Conservation (phyloP, 1,140 invertebrate species). For the Ditylenchus dipsaci region DNA sequence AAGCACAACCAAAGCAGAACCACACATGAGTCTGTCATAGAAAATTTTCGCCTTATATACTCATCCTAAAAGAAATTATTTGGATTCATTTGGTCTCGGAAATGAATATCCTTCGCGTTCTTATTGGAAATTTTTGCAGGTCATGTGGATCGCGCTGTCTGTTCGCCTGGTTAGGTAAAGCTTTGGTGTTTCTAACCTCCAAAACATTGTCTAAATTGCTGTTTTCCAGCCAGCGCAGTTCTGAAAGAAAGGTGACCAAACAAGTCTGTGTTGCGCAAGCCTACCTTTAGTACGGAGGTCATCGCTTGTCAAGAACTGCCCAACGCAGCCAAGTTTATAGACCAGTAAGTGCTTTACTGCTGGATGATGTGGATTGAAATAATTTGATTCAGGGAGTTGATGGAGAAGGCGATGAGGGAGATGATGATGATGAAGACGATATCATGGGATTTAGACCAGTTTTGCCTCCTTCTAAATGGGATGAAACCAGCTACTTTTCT, state of each 20-base stretch:
- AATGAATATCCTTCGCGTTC: too few species aligned
- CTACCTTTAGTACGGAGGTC: constrained; percentile 15
- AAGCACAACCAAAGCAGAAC: too few species aligned
- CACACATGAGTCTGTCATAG: too few species aligned
- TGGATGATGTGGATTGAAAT: too few species aligned
- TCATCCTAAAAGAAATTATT: too few species aligned
- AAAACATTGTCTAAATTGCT: too few species aligned
- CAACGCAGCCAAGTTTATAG: background rate
- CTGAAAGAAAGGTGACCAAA: background rate
- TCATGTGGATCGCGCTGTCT: constrained; percentile 24
- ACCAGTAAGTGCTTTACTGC: too few species aligned
- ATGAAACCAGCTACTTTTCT: constrained; percentile 3
- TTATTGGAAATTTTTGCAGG: too few species aligned
- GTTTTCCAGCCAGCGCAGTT: too few species aligned
- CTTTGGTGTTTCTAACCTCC: background rate
- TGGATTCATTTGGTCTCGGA: too few species aligned
- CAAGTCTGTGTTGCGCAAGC: constrained; percentile 27
- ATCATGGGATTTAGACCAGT: background rate
- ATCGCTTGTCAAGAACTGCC: background rate
- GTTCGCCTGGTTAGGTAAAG: constrained; percentile 21
- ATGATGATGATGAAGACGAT: background rate
- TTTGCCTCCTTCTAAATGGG: constrained; percentile 1
- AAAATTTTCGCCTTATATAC: too few species aligned
- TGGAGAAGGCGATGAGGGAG: constrained; percentile 19
- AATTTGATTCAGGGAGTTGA: constrained; percentile 8